These are phyloP conservation scores for Mesodorylaimus sp. DNA, from an alignment of 2,888 invertebrate species.

Conservation along the genomic window DNA sequence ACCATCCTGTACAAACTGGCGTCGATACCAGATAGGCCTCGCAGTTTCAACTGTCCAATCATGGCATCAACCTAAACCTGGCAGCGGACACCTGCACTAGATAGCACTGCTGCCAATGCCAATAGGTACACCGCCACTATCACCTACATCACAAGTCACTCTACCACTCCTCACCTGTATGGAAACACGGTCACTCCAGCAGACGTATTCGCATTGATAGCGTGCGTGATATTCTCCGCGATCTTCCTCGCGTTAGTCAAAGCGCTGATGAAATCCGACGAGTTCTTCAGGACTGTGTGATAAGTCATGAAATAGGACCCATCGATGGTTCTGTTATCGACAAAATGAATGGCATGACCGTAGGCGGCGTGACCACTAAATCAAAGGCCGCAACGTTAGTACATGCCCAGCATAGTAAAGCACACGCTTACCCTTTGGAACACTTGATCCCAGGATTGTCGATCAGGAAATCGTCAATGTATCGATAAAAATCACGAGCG, in stretches of 20 bases:
- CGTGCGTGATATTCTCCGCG: slow-evolving; percentile 52
- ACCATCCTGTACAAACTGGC: too few relatives aligned
- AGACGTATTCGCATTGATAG: slow-evolving; percentile 40
- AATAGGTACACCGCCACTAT: too few relatives aligned
- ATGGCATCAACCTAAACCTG: too few relatives aligned
- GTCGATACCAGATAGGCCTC: too few relatives aligned
- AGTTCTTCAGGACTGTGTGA: slow-evolving; percentile 58
- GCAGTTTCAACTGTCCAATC: too few relatives aligned
- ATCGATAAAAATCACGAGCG: slow-evolving; percentile 31
- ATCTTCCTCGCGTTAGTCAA: slow-evolving; percentile 54
- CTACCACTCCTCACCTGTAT: slow-evolving; percentile 57
- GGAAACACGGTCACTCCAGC: slow-evolving; percentile 54
- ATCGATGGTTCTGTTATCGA: too few relatives aligned
- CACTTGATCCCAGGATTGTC: slow-evolving; percentile 36
- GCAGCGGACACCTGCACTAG: too few relatives aligned
- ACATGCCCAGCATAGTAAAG: too few relatives aligned
- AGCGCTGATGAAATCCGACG: slow-evolving; percentile 62
- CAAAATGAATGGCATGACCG: slow-evolving; percentile 30
- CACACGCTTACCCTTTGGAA: slow-evolving; percentile 31
- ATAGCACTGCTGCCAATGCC: too few relatives aligned
- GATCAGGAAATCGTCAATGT: slow-evolving; percentile 32
- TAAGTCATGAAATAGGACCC: slow-evolving; percentile 78
- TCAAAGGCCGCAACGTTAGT: too few relatives aligned
- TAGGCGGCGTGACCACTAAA: slow-evolving; percentile 38
- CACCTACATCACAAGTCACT: too few relatives aligned